Evolutionary conservation across 1,140 invertebrate genomes (phyloP).

Genomic region (Drosophila pseudoobscura): DNA sequence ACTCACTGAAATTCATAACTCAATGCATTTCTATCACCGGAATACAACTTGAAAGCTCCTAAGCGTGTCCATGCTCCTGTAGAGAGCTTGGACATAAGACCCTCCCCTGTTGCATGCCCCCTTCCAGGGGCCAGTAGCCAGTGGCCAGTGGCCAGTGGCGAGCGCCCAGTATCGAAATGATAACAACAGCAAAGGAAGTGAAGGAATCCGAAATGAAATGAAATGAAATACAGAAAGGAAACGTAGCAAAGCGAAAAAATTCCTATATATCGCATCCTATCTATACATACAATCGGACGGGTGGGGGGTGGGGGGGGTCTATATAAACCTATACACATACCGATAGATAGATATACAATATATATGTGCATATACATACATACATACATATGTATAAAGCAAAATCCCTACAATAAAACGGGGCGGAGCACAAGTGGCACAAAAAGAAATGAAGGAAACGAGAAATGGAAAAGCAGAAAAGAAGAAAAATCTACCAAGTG

Average conservation of each 20-base stretch:
- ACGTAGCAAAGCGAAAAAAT: slow-evolving; percentile 21
- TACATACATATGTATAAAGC: slow-evolving; percentile 48
- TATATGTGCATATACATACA: slow-evolving; percentile 27
- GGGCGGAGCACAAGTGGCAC: slow-evolving; percentile 77
- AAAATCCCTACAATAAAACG: slow-evolving; percentile 79
- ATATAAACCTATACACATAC: slow-evolving; percentile 25
- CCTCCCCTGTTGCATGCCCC: too few species aligned
- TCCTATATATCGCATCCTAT: slow-evolving; percentile 41
- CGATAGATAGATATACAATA: slow-evolving; percentile 49
- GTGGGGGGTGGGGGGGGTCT: slow-evolving; percentile 6
- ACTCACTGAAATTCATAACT: too few species aligned
- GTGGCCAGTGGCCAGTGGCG: slow-evolving; percentile 38
- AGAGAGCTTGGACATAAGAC: too few species aligned
- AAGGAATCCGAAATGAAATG: slow-evolving; percentile 30
- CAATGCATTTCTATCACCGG: too few species aligned
- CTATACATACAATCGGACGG: slow-evolving; percentile 20
- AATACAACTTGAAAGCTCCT: too few species aligned
- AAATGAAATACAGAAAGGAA: slow-evolving; percentile 25
- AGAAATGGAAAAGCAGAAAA: slow-evolving; percentile 61
- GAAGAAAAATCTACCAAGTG: slow-evolving; percentile 79
- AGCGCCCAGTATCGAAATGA: slow-evolving; percentile 47
- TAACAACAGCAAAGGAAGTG: slow-evolving; percentile 28
- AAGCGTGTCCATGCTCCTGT: too few species aligned
- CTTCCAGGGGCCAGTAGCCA: not conserved
- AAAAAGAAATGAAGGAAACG: slow-evolving; percentile 55